These are phyloP conservation scores for Pectinophora gossypiella DNA, from an alignment of 1,140 invertebrate species.

Conservation along the genomic window DNA sequence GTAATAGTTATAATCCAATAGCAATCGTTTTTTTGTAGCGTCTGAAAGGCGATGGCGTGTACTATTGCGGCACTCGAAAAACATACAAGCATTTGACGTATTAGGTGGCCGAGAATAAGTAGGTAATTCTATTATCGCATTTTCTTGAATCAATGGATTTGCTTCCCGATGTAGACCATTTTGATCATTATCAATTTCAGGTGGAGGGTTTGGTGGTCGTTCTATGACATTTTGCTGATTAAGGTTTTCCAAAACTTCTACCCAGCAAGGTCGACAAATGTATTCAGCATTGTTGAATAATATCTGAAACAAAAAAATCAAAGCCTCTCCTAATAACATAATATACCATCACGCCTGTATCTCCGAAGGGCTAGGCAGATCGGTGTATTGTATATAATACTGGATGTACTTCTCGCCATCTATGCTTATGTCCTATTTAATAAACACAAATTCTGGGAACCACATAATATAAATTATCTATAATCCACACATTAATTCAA, in stretches of 20 bases:
- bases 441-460: too few relatives aligned
- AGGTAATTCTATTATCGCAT: neutral
- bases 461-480: too few relatives aligned
- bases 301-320: constrained; percentile 8
- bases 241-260: neutral
- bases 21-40: neutral
- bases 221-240: neutral
- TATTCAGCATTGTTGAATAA: neutral
- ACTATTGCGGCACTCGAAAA: neutral
- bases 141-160: too few relatives aligned
- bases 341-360: too few relatives aligned
- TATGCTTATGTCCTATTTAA: too few relatives aligned
- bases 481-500: too few relatives aligned
- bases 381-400: too few relatives aligned
- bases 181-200: neutral
- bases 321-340: too few relatives aligned
- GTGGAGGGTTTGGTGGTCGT: neutral
- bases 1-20: neutral
- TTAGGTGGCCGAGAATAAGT: neutral
- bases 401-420: too few relatives aligned
- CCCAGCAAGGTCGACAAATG: constrained; percentile 1
- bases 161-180: neutral
- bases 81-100: neutral
- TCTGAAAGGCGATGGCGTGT: neutral
- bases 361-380: too few relatives aligned